phyloP scores from a whole-genome alignment of 2,113 vertebrate species.

The Fulmarus glacialis region DNA sequence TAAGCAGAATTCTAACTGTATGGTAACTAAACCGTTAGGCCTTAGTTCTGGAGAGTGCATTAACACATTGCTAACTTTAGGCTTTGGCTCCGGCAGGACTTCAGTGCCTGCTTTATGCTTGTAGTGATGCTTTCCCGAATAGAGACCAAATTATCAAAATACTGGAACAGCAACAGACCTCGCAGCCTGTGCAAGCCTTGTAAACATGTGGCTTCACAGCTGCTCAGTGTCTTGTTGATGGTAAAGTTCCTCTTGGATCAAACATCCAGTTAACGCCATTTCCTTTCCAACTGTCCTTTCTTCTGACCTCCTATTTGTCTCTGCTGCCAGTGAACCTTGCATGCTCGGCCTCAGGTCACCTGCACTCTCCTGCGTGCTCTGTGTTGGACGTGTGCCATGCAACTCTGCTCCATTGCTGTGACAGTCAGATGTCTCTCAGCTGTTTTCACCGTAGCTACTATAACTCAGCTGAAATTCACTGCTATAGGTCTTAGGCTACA shows the following conservation, averaged over 20 bases:
- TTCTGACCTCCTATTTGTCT: not conserved
- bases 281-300: not conserved
- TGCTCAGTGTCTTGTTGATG: not conserved
- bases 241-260: not conserved
- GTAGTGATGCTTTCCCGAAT: not conserved
- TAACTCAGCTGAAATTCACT: not conserved
- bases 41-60: not conserved
- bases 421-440: not conserved
- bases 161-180: not conserved
- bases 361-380: not conserved
- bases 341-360: not conserved
- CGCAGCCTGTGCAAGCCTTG: not conserved
- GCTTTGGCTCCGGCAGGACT: not conserved
- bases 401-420: not conserved
- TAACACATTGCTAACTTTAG: not conserved
- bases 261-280: not conserved
- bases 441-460: not conserved
- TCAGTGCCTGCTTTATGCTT: not conserved
- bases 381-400: not conserved
- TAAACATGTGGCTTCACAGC: conserved; percentile 15
- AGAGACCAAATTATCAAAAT: not conserved
- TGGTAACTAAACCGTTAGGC: accelerated
- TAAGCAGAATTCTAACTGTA: not conserved
- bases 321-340: not conserved
- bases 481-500: accelerated